phyloP scores from a whole-genome alignment of 2,888 invertebrate genomes.

The Hybos culiciformis region DNA sequence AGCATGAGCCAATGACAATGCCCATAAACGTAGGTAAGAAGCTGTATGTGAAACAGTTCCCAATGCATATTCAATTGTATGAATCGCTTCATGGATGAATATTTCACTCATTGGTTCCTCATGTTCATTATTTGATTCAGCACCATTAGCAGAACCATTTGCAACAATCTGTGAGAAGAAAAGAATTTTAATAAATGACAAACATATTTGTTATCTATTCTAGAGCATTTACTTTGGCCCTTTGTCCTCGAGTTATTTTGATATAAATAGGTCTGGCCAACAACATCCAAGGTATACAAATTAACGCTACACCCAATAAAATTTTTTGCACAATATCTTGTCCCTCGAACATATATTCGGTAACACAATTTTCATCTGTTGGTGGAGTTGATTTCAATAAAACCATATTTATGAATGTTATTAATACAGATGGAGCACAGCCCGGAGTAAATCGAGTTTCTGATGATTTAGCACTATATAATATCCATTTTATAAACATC shows the following conservation, averaged over 20 bases:
- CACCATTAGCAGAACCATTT: neutral
- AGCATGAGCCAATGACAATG: conserved; percentile 87
- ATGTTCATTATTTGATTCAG: conserved; percentile 35
- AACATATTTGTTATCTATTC: neutral
- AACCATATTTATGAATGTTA: conserved; percentile 71
- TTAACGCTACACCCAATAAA: conserved; percentile 65
- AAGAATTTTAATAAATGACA: neutral
- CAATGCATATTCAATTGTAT: conserved; percentile 92
- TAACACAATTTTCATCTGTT: conserved; percentile 34
- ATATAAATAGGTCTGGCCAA: conserved; percentile 80
- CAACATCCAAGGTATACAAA: conserved; percentile 90
- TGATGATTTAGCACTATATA: conserved; percentile 43
- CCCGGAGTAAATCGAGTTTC: conserved; percentile 33
- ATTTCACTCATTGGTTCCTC: conserved; percentile 70
- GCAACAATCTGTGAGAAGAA: neutral
- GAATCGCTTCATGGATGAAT: conserved; percentile 88
- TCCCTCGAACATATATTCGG: conserved; percentile 51
- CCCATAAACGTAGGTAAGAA: conserved; percentile 93
- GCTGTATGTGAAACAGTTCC: conserved; percentile 96
- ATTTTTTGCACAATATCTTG: conserved; percentile 60
- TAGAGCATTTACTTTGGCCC: neutral
- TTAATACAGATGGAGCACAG: conserved; percentile 62
- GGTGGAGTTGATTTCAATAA: conserved; percentile 43
- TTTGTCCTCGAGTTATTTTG: conserved; percentile 24
- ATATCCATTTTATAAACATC: conserved; percentile 87